phyloP scores from a whole-genome alignment of 1,140 invertebrate species.

The Tetranychus urticae region DNA sequence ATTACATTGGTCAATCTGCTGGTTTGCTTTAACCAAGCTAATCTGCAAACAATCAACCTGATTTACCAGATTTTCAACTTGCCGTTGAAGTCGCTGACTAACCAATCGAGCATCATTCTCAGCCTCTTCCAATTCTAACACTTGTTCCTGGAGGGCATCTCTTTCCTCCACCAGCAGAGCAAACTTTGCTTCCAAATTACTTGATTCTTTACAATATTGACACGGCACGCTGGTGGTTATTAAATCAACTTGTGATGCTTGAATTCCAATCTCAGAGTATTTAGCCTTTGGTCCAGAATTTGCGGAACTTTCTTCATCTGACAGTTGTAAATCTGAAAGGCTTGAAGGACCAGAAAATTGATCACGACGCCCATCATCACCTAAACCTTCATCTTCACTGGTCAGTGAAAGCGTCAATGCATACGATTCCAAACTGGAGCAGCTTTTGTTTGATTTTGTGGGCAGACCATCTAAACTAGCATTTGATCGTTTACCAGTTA shows the following conservation, averaged over 20 bases:
- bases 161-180: conserved; percentile 7
- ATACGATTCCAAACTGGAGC: background rate
- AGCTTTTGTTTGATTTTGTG: background rate
- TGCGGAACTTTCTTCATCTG: background rate
- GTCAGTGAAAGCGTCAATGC: conserved; percentile 3
- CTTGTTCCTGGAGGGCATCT: conserved; percentile 8
- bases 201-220: background rate
- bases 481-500: no score
- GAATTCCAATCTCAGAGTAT: background rate
- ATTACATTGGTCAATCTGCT: conserved; percentile 3
- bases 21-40: conserved; percentile 5
- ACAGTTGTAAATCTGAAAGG: conserved; percentile 8
- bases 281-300: background rate
- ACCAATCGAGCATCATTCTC: conserved; percentile 12
- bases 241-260: background rate
- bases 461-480: no score
- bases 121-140: conserved; percentile 13
- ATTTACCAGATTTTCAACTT: conserved; percentile 7
- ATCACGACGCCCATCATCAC: conserved; percentile 10
- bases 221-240: background rate
- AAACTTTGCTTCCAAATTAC: background rate
- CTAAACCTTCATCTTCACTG: conserved; percentile 14
- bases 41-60: conserved; percentile 9
- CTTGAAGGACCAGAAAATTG: conserved; percentile 12
- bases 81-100: conserved; percentile 9